Conservation (phyloP, 35 echinoderm and acorn worm species). For the Eucidaris tribuloides region DNA sequence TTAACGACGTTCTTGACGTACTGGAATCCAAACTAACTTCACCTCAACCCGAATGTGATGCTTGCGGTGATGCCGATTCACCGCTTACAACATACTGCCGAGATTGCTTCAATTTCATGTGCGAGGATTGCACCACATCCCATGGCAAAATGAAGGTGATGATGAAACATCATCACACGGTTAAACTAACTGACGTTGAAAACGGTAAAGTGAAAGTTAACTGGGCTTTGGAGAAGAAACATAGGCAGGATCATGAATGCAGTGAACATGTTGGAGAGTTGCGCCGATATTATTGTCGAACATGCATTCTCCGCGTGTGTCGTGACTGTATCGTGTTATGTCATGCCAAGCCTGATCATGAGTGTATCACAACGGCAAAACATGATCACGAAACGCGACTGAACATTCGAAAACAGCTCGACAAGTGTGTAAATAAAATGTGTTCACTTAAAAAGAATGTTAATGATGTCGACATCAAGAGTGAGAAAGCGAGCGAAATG, state of each 20-base stretch:
- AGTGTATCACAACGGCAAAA: not conserved
- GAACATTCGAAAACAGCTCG: not conserved
- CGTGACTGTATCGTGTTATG: not conserved
- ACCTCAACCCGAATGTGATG: not conserved
- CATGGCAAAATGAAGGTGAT: not conserved
- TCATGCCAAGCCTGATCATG: not conserved
- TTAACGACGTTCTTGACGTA: not conserved
- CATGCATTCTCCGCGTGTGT: not conserved
- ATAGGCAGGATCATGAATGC: not conserved
- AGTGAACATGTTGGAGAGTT: not conserved
- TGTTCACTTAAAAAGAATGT: not conserved
- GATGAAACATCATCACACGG: not conserved
- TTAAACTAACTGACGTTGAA: not conserved
- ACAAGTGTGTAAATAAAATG: not conserved
- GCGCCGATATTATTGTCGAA: not conserved
- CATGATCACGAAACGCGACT: not conserved
- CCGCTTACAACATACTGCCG: not conserved
- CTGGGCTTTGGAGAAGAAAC: not conserved
- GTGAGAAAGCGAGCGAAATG: not conserved
- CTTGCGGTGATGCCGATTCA: not conserved
- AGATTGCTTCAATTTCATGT: not conserved
- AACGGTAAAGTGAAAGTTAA: not conserved
- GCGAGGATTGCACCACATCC: not conserved
- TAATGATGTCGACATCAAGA: not conserved
- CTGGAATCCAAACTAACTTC: not conserved